phyloP scores from a whole-genome alignment of 1,140 invertebrate species.

The Diabrotica undecimpunctata region DNA sequence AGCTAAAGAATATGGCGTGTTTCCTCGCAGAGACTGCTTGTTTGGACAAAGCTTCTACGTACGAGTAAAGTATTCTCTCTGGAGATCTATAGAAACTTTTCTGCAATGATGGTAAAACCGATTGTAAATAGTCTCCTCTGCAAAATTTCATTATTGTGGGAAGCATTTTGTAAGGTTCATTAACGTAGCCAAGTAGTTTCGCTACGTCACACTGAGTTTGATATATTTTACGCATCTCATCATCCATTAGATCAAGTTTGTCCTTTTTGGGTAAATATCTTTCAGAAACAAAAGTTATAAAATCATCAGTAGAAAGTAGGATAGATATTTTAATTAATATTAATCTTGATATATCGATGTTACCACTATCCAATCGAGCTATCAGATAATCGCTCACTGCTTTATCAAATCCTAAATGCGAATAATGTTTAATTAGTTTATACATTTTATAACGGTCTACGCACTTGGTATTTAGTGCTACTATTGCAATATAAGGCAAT shows the following conservation, averaged over 20 bases:
- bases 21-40: slow-evolving; percentile 21
- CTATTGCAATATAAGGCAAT: slow-evolving; percentile 7
- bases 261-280: slow-evolving; percentile 13
- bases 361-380: slow-evolving; percentile 2
- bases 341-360: neutral
- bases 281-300: slow-evolving; percentile 4
- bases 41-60: slow-evolving; percentile 16
- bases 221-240: slow-evolving; percentile 15
- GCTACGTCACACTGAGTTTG: slow-evolving; percentile 16
- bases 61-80: slow-evolving; percentile 14
- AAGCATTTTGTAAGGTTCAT: slow-evolving; percentile 11
- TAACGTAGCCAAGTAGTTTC: neutral
- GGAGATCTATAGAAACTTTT: slow-evolving; percentile 16
- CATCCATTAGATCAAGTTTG: slow-evolving; percentile 18
- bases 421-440: slow-evolving; percentile 16
- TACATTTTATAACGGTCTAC: no score
- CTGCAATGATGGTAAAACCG: slow-evolving; percentile 13
- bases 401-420: slow-evolving; percentile 21
- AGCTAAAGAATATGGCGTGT: slow-evolving; percentile 22
- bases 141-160: slow-evolving; percentile 18
- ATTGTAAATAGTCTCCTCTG: slow-evolving; percentile 21
- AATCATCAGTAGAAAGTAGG: slow-evolving; percentile 17
- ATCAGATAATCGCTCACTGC: slow-evolving; percentile 4
- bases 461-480: slow-evolving; percentile 7
- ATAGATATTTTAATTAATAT: neutral